Conservation (phyloP, 2,797 vertebrate species). For the Crenichthys baileyi region DNA sequence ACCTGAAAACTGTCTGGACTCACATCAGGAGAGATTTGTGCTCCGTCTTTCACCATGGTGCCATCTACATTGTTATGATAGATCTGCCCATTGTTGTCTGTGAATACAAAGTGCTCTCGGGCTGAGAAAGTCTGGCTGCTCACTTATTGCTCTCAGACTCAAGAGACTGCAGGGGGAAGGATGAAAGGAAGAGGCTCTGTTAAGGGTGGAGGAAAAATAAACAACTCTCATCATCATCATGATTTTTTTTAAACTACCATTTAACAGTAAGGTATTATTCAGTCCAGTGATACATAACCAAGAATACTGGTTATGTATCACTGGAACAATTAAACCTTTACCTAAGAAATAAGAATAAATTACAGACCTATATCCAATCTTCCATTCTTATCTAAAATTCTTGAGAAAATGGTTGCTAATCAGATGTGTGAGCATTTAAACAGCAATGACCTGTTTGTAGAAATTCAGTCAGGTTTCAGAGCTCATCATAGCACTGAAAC, state of each 20-base stretch:
- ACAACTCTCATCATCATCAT: neutral
- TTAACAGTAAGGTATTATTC: neutral
- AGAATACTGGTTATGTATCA: neutral
- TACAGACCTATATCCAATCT: no score
- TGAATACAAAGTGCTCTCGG: constrained; percentile 98
- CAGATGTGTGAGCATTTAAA: no score
- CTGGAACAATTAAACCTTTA: no score
- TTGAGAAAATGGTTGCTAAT: no score
- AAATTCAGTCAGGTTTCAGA: no score
- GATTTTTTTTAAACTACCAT: neutral
- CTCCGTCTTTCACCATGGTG: constrained; percentile 93
- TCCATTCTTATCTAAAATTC: no score
- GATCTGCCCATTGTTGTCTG: constrained; percentile 93
- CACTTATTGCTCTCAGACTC: constrained; percentile 95
- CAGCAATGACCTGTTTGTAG: no score
- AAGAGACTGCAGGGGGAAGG: constrained; percentile 82
- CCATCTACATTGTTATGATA: constrained; percentile 98
- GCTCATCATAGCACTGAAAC: no score
- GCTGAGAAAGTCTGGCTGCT: constrained; percentile 94
- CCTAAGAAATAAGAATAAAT: no score
- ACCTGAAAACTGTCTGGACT: constrained; percentile 65
- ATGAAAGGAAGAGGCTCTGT: neutral
- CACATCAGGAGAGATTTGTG: constrained; percentile 95
- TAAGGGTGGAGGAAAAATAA: neutral
- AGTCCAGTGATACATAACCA: neutral